phyloP scores from a whole-genome alignment of 2,797 vertebrate genomes.

The Coilia nasus region DNA sequence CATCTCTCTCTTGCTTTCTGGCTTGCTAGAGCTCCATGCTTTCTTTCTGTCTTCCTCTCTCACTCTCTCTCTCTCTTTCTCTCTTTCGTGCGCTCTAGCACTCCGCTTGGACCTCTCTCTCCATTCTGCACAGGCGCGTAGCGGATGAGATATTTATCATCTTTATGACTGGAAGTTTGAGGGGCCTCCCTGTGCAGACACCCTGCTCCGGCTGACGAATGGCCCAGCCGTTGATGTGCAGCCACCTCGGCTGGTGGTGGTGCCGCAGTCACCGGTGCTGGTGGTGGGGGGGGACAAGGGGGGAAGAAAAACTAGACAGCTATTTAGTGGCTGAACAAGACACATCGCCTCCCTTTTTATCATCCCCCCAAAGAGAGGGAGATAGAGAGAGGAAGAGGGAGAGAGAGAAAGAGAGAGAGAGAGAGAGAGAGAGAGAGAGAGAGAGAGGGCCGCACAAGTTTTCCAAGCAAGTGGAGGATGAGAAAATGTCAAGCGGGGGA shows the following conservation, averaged over 20 bases:
- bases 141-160: conserved; percentile 73
- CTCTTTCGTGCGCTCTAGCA: conserved; percentile 52
- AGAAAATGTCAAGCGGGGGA: conserved; percentile 20
- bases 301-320: conserved; percentile 72
- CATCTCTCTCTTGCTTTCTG: conserved; percentile 52
- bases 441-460: conserved; percentile 24
- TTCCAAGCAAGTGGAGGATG: background rate
- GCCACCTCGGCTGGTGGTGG: conserved; percentile 46
- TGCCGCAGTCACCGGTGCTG: conserved; percentile 45
- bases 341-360: conserved; percentile 78
- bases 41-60: conserved; percentile 26
- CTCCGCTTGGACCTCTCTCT: background rate
- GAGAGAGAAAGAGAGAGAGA: conserved; percentile 51
- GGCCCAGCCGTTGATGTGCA: conserved; percentile 11
- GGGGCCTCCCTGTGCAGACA: conserved; percentile 40
- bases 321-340: conserved; percentile 81
- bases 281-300: conserved; percentile 74
- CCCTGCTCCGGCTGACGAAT: conserved; percentile 20
- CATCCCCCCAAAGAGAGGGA: conserved; percentile 66
- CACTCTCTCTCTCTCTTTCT: conserved; percentile 39
- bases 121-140: conserved; percentile 13
- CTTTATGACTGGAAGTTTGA: conserved; percentile 73
- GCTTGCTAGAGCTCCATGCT: conserved; percentile 26
- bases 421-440: conserved; percentile 48
- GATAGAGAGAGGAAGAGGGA: conserved; percentile 38